Evolutionary conservation across 2,888 invertebrate species (phyloP), one percentile per base, ranked within the genome.

Genomic region (Caenorhabditis macrosperma): DNA sequence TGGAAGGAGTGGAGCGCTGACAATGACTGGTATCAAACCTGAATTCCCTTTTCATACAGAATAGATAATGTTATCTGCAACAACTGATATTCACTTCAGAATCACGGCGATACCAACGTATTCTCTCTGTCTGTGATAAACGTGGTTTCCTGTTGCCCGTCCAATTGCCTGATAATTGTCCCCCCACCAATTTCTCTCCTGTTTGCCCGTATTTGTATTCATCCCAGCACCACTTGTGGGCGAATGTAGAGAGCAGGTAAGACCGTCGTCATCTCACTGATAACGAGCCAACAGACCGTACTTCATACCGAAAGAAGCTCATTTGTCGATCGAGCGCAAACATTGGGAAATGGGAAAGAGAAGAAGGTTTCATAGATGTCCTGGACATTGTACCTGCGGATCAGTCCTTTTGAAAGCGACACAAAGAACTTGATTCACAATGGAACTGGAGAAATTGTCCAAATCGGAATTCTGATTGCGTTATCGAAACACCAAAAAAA

Each of bases 1-100:
- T 33, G 33, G 48, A 28, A 52, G 54, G 33, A 54, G n/a, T 33
- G 17, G 33, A 48, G 46, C 30, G 33, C 26, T 20, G 41, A 41
- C 30, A n/a, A n/a, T n/a, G 71, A 69, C 33, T 68, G 63, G 63
- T 71, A 77, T 71, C 78, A 71, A 48, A 66, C 64, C 54, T 71
- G 60, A 71, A 78, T 71, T 71, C 28, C 24, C 55, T 66, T 71
- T 78, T 71, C 67, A 78, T 78, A 78, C 54, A 59, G 54, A 66
- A 67, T 60, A 64, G 78, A 78, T 78, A 78, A 78, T 78, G 78
- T 78, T 78, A 78, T 78, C 78, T 71, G 55, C 15, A n/a, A n/a
- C 64, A 66, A 78, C 66, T 71, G 71, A 71, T 78, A 66, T 78
- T 64, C 64, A 41, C 46, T 71, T 78, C 78, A 71, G 78, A 67